phyloP scores from a whole-genome alignment of 2,888 invertebrate genomes.

The Dryocosmus kuriphilus region DNA sequence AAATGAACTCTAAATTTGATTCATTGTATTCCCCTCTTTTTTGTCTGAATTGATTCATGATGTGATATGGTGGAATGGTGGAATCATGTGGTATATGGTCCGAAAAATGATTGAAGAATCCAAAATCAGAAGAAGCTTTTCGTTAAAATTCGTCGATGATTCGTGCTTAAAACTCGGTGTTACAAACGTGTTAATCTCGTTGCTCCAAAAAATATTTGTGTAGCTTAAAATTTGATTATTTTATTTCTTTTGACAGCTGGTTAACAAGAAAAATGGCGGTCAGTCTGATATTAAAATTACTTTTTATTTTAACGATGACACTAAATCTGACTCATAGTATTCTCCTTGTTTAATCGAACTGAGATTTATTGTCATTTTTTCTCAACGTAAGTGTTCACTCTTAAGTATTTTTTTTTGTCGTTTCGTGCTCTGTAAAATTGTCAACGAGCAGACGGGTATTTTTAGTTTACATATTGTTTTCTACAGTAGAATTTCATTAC shows the following conservation, averaged over 20 bases:
- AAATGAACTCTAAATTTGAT: constrained; percentile 35
- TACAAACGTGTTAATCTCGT: neutral
- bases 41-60: constrained; percentile 30
- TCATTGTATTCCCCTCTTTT: constrained; percentile 36
- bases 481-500: constrained; percentile 35
- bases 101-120: neutral
- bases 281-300: constrained; percentile 34
- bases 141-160: constrained; percentile 21
- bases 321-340: neutral
- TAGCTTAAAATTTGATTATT: constrained; percentile 42
- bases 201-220: neutral
- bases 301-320: constrained; percentile 36
- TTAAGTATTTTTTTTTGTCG: neutral
- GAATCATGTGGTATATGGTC: constrained; percentile 4
- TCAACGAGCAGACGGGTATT: constrained; percentile 16
- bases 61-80: constrained; percentile 24
- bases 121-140: neutral
- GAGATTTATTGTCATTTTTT: neutral
- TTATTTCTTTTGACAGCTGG: constrained; percentile 48
- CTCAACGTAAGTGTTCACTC: neutral
- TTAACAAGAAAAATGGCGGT: constrained; percentile 37
- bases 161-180: constrained; percentile 2
- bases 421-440: neutral
- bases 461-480: constrained; percentile 35
- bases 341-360: neutral